phyloP scores from a whole-genome alignment of 1,140 invertebrate species.

The Phortica variegata region DNA sequence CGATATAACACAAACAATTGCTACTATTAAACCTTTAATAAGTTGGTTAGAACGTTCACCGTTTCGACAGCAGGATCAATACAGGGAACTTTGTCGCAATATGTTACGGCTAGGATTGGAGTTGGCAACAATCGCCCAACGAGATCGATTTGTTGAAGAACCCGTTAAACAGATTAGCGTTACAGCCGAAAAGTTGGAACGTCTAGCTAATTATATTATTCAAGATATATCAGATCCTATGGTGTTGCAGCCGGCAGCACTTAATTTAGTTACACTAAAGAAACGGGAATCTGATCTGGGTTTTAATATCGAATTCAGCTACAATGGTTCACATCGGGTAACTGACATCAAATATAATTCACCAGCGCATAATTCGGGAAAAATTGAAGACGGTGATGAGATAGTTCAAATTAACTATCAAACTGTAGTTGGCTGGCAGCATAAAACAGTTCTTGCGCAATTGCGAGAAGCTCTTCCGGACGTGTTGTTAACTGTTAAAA shows the following conservation, averaged over 20 bases:
- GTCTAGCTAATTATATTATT: constrained; percentile 83
- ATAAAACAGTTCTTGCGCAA: constrained; percentile 75
- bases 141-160: constrained; percentile 82
- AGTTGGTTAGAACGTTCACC: constrained; percentile 80
- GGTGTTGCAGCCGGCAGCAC: constrained; percentile 81
- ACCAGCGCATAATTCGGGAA: constrained; percentile 80
- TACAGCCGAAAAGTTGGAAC: constrained; percentile 70
- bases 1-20: constrained; percentile 79
- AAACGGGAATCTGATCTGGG: constrained; percentile 79
- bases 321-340: constrained; percentile 77
- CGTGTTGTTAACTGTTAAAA: constrained; percentile 80
- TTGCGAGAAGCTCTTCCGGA: constrained; percentile 79
- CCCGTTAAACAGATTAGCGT: constrained; percentile 68
- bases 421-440: constrained; percentile 87
- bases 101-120: constrained; percentile 79
- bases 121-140: constrained; percentile 82
- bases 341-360: constrained; percentile 83
- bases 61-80: constrained; percentile 50
- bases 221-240: constrained; percentile 85
- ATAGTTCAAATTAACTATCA: constrained; percentile 91
- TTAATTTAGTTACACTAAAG: constrained; percentile 83
- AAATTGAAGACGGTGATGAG: constrained; percentile 91
- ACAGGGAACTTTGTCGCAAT: constrained; percentile 56
- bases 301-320: constrained; percentile 81
- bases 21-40: constrained; percentile 82